Percentiles rank a stretch among this genome's conserved stretches.
Conservation (phyloP, 2,888 invertebrate genomes). For the Phengaris alcon region DNA sequence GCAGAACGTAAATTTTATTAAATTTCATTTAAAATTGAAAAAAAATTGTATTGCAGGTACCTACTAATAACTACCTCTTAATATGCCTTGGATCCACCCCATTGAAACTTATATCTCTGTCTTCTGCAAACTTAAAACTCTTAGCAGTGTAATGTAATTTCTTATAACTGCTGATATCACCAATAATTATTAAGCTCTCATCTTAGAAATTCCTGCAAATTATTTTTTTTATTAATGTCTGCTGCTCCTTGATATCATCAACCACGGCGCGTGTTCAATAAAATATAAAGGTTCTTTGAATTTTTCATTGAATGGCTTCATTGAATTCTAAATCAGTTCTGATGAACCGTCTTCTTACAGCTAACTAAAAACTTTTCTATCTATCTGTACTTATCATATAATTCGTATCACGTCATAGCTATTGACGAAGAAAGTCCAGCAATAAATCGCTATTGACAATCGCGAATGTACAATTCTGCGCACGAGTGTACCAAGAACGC, state of each 20-base stretch:
- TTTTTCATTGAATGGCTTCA: background rate
- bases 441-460: conserved; percentile 35
- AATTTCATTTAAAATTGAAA: too few relatives aligned
- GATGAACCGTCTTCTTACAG: background rate
- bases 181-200: too few relatives aligned
- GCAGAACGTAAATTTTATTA: too few relatives aligned
- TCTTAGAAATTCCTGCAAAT: too few relatives aligned
- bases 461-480: conserved; percentile 50
- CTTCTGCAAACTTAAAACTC: too few relatives aligned
- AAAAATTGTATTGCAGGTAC: too few relatives aligned
- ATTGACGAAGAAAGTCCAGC: conserved; percentile 37
- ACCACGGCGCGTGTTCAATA: background rate
- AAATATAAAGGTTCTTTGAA: background rate
- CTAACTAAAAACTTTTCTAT: background rate
- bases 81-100: too few relatives aligned
- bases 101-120: too few relatives aligned
- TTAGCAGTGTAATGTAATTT: too few relatives aligned
- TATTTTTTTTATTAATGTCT: background rate
- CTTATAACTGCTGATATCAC: too few relatives aligned
- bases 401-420: conserved; percentile 19
- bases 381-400: conserved; percentile 16
- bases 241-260: background rate
- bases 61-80: too few relatives aligned
- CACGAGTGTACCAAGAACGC: conserved; percentile 63
- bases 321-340: conserved; percentile 1